These are phyloP conservation scores for Cettia cetti DNA, from an alignment of 2,113 vertebrate genomes.

Conservation along the genomic window DNA sequence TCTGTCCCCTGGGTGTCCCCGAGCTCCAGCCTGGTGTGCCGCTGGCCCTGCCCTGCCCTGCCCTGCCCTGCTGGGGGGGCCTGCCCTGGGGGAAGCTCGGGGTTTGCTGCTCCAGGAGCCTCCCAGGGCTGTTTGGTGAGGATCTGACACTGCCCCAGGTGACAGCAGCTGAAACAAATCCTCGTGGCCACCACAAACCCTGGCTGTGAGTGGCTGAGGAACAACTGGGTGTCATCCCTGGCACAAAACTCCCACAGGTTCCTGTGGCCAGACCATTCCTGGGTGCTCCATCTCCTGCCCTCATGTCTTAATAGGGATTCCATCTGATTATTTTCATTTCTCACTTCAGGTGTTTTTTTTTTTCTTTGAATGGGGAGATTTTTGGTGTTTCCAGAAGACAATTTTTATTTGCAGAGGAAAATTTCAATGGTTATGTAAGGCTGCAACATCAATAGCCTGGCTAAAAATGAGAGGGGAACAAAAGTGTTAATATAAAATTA, in stretches of 20 bases:
- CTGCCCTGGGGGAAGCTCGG: no score
- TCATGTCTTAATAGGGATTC: not conserved
- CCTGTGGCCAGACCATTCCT: no score
- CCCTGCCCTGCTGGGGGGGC: no score
- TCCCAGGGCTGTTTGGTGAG: not conserved
- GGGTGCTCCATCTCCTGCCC: no score
- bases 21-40: not conserved
- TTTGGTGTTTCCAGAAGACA: not conserved
- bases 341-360: no score
- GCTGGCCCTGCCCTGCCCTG: not conserved
- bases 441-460: not conserved
- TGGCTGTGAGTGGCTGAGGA: rapidly evolving
- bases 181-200: rapidly evolving
- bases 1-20: not conserved
- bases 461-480: not conserved
- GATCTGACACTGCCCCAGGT: not conserved
- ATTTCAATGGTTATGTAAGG: not conserved
- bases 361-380: not conserved
- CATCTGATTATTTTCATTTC: not conserved
- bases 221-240: no score
- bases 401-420: not conserved
- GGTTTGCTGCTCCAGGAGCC: rapidly evolving
- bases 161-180: not conserved
- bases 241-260: no score
- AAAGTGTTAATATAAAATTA: not conserved